These are phyloP conservation scores for Tringa solitaria DNA, from an alignment of 2,113 vertebrate genomes.

Conservation along the genomic window DNA sequence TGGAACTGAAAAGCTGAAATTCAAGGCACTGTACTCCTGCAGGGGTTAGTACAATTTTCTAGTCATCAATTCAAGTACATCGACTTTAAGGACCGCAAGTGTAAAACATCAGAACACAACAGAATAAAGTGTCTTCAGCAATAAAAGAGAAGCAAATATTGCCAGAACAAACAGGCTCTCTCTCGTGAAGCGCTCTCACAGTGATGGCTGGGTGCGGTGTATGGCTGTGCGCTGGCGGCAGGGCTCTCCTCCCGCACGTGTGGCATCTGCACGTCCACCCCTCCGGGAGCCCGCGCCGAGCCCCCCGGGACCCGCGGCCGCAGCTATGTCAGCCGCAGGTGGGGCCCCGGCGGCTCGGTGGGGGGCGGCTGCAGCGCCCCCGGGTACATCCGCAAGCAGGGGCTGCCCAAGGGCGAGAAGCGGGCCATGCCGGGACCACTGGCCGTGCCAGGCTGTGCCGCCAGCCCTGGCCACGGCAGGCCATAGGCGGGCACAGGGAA, in stretches of 20 bases:
- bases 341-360: slow-evolving; percentile 60
- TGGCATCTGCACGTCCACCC: too few species aligned
- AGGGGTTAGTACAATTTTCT: slow-evolving; percentile 66
- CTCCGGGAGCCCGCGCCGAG: too few species aligned
- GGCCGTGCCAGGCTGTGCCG: slow-evolving; percentile 57
- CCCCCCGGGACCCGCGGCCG: too few species aligned
- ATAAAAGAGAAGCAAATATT: slow-evolving; percentile 23
- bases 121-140: slow-evolving; percentile 69
- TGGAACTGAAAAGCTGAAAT: slow-evolving; percentile 72
- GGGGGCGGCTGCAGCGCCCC: slow-evolving; percentile 63
- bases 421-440: slow-evolving; percentile 47
- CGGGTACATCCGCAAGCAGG: slow-evolving; percentile 72
- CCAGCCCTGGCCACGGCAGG: slow-evolving; percentile 74
- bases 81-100: slow-evolving; percentile 23
- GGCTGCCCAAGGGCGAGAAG: slow-evolving; percentile 62
- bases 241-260: too few species aligned
- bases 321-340: slow-evolving; percentile 76
- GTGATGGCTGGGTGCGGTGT: slow-evolving; percentile 64
- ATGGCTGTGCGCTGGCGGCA: slow-evolving; percentile 59
- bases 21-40: slow-evolving; percentile 91
- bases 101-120: slow-evolving; percentile 42
- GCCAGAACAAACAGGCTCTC: background rate
- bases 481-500: slow-evolving; percentile 74
- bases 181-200: slow-evolving; percentile 72
- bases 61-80: slow-evolving; percentile 68